A percentile compares a stretch with the other conserved stretches of the same genome.
These are phyloP conservation scores for Sapajus apella DNA, from an alignment of 2,113 vertebrate genomes.

Conservation along the genomic window DNA sequence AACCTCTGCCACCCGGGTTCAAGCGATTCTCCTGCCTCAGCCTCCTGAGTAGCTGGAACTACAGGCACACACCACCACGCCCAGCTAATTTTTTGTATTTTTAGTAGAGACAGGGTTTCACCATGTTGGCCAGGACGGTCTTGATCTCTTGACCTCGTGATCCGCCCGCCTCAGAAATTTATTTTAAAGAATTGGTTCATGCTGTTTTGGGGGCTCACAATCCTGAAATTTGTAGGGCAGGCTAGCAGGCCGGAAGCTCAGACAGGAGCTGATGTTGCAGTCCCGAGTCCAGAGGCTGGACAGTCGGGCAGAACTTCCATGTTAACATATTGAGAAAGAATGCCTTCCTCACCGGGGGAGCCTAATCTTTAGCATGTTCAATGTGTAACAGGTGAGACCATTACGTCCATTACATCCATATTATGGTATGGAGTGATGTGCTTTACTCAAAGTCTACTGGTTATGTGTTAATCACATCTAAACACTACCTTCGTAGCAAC, in stretches of 20 bases:
- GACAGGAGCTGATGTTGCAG: background rate
- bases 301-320: background rate
- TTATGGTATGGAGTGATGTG: background rate
- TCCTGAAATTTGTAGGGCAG: background rate
- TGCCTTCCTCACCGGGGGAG: no score
- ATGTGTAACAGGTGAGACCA: background rate
- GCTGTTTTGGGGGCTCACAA: no score
- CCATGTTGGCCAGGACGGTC: no score
- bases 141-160: no score
- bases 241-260: background rate
- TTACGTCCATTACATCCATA: no score
- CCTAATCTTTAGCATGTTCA: background rate
- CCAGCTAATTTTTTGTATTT: no score
- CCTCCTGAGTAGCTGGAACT: no score
- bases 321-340: background rate
- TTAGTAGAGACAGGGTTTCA: no score
- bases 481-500: background rate
- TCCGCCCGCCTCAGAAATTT: background rate
- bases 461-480: background rate
- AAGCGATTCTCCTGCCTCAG: no score
- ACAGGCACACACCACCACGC: no score
- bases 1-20: no score
- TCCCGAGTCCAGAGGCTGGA: background rate
- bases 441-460: background rate
- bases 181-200: background rate